Conservation (phyloP, 1,140 invertebrate species). For the Drosophila ficusphila region DNA sequence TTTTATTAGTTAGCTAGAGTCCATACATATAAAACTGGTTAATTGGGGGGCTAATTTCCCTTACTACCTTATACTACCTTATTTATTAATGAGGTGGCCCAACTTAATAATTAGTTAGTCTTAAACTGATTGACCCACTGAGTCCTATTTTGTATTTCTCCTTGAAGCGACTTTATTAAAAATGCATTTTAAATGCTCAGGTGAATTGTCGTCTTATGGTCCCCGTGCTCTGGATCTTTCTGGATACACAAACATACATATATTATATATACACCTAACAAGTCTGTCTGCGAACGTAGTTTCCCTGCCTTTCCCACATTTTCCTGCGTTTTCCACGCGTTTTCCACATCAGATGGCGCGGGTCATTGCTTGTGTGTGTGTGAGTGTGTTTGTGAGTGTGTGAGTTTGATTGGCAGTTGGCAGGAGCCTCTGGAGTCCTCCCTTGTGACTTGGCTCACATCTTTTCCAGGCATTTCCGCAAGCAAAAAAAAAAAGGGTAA, state of each 20-base stretch:
- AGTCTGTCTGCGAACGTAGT: background rate
- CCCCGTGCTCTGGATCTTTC: slow-evolving; percentile 12
- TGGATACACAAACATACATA: too few species aligned
- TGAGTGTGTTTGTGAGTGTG: slow-evolving; percentile 37
- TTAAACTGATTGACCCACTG: slow-evolving; percentile 3
- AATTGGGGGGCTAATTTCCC: too few species aligned
- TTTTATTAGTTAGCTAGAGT: too few species aligned
- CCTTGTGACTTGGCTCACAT: slow-evolving; percentile 19
- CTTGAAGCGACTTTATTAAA: slow-evolving; percentile 8
- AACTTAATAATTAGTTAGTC: slow-evolving; percentile 3
- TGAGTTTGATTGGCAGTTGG: slow-evolving; percentile 38
- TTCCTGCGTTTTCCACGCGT: slow-evolving; percentile 35
- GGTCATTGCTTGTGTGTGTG: slow-evolving; percentile 21
- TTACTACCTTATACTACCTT: too few species aligned
- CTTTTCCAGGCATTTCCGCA: slow-evolving; percentile 16
- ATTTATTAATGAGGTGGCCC: background rate
- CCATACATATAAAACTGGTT: too few species aligned
- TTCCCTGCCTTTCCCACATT: slow-evolving; percentile 18
- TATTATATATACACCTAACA: background rate
- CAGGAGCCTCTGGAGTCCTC: slow-evolving; percentile 3
- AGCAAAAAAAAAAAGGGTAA: slow-evolving; percentile 1
- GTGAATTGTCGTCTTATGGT: slow-evolving; percentile 16
- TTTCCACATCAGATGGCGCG: slow-evolving; percentile 16
- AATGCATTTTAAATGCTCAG: slow-evolving; percentile 28
- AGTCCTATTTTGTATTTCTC: background rate